Evolutionary conservation across 2,113 vertebrate genomes (phyloP), one percentile per base, ranked within the genome.

Genomic region (Genyomyrus donnyi): DNA sequence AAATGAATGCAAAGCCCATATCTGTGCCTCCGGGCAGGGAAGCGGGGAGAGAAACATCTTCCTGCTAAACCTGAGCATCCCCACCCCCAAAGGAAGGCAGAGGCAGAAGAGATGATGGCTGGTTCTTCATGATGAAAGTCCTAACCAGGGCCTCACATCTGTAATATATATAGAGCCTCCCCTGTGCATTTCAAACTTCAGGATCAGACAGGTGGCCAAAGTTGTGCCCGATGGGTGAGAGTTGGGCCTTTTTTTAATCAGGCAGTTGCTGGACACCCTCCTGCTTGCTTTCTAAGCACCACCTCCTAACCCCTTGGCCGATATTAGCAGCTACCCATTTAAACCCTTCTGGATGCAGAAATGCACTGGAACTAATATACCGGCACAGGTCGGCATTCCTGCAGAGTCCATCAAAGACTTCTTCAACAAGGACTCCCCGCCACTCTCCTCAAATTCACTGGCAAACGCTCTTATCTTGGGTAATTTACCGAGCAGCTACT

Each of bases 1-100:
- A 80, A 87, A 90, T 52, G 88, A 80, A 89, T 66, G 56, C 83
- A 66, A 90, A 90, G 19, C 85, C 52, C 80, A 62, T 45, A 90
- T 89, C 89, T 21, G 52, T 85, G 42, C 24, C 42, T 17, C 39
- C 58, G 13, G 89, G 88, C 31, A 39, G 19, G 74, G 49, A 52
- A 15, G 39, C 45, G n/a, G 24, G 9, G 27, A 80, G 88, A 89
- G 66, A 42, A 45, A 31, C 49, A 53, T 56, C 86, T 39, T 53
- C 21, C 84, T 49, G 24, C 48, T 46, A n/a, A 50, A 86, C 48
- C 17, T 48, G 84, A 48, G 49, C 21, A 46, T 86, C 84, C 31
- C 27, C 27, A 3, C n/a, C 53, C 21, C 39, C 35, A 46, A 88
- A 66, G 87, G 53, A 31, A 24, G 31, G 13, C 15, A 48, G 10